Evolutionary conservation across 2,113 vertebrate species (phyloP).

Genomic region (Odobenus rosmarus): DNA sequence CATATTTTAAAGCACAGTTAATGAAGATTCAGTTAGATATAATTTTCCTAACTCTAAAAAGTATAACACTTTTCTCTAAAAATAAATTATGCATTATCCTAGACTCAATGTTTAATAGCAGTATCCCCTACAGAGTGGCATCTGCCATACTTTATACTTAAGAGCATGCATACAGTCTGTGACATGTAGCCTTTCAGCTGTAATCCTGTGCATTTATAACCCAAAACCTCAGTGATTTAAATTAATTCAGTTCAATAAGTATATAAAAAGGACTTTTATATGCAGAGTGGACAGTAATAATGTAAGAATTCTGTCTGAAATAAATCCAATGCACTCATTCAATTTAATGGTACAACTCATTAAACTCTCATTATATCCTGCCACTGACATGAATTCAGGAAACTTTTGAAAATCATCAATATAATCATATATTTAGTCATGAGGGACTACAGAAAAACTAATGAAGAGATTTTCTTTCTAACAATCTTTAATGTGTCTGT

Average conservation of each 20-base stretch:
- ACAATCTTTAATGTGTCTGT: background rate
- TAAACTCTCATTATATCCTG: conserved; percentile 20
- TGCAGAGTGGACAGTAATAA: background rate
- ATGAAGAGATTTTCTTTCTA: background rate
- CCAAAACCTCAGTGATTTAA: background rate
- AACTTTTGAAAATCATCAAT: background rate
- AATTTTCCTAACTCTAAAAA: background rate
- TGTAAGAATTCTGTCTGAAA: conserved; percentile 1
- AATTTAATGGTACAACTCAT: conserved; percentile 35
- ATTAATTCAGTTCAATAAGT: conserved; percentile 6
- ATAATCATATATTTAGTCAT: background rate
- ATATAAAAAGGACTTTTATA: background rate
- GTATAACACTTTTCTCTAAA: background rate
- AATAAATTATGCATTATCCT: background rate
- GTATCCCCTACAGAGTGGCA: background rate
- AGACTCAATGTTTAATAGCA: background rate
- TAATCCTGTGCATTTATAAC: background rate
- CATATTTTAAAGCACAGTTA: background rate
- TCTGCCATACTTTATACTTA: background rate
- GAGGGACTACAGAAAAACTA: background rate
- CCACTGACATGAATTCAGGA: background rate
- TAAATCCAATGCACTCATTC: background rate
- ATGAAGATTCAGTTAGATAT: background rate
- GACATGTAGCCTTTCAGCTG: background rate
- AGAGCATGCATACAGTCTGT: background rate